Conservation (phyloP, 2,113 vertebrate genomes). For the Gavialis gangeticus region DNA sequence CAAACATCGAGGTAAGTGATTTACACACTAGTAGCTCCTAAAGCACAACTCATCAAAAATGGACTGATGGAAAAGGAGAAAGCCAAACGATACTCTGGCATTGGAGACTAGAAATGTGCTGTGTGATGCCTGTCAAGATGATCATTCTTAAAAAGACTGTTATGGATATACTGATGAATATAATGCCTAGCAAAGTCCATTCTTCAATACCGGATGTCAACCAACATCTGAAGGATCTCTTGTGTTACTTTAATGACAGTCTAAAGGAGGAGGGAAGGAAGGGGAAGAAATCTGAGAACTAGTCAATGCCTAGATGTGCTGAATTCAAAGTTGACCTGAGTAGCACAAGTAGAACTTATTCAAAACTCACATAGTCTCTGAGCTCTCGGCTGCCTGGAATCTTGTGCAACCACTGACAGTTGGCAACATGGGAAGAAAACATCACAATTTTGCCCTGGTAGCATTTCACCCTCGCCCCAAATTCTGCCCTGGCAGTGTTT, state of each 20-base stretch:
- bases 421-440: neutral
- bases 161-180: slow-evolving; percentile 34
- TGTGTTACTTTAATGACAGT: neutral
- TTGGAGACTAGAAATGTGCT: neutral
- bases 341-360: neutral
- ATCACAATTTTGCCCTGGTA: neutral
- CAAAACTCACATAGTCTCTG: neutral
- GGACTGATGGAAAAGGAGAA: neutral
- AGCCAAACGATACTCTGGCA: neutral
- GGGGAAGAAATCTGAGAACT: neutral
- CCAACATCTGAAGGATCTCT: slow-evolving; percentile 42
- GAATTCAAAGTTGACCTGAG: slow-evolving; percentile 11
- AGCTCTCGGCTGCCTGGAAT: neutral
- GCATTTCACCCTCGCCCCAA: too few relatives aligned
- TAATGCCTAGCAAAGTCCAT: slow-evolving; percentile 47
- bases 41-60: neutral
- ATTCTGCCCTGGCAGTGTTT: neutral
- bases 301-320: neutral
- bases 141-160: slow-evolving; percentile 23
- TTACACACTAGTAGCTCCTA: neutral
- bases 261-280: neutral
- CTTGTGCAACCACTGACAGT: neutral
- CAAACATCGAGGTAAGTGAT: neutral
- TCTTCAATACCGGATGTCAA: slow-evolving; percentile 36
- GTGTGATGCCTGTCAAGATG: neutral